A percentile compares a stretch with the other conserved stretches of the same genome.
These are phyloP conservation scores for Sebastes hopkinsi DNA, from an alignment of 2,797 vertebrate species.

Conservation along the genomic window DNA sequence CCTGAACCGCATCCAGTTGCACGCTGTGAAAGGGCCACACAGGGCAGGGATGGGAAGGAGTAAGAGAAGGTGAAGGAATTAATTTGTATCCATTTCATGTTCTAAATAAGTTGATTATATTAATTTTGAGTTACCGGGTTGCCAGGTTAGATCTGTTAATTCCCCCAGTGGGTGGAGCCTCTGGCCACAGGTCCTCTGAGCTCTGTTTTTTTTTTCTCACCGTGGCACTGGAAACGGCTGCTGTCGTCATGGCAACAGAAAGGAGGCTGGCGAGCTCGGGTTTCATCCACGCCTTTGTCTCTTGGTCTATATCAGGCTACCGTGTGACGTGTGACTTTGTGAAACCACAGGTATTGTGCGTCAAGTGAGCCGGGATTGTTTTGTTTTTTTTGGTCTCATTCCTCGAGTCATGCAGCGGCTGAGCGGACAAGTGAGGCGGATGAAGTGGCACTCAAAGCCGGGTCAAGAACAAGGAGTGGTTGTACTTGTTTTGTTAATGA, in stretches of 20 bases:
- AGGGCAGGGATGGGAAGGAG: constrained; percentile 4
- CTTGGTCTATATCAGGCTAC: constrained; percentile 53
- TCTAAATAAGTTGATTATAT: constrained; percentile 12
- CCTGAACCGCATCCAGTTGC: constrained; percentile 42
- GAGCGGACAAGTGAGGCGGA: background rate
- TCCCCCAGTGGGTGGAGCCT: constrained; percentile 62
- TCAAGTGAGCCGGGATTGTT: constrained; percentile 40
- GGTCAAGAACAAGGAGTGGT: constrained; percentile 24
- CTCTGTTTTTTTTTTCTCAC: background rate
- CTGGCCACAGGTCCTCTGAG: constrained; percentile 55
- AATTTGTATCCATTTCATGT: constrained; percentile 2
- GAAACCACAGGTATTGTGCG: constrained; percentile 25
- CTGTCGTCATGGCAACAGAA: constrained; percentile 73
- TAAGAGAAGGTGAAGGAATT: background rate
- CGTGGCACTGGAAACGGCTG: constrained; percentile 26
- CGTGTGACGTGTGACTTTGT: constrained; percentile 57
- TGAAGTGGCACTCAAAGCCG: constrained; percentile 43
- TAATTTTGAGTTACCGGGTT: constrained; percentile 34
- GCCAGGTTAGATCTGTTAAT: constrained; percentile 48
- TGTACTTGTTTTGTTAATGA: constrained; percentile 17
- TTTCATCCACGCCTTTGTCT: constrained; percentile 76
- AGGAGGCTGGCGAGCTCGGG: constrained; percentile 62
- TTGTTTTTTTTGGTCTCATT: constrained; percentile 23
- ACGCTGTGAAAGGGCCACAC: constrained; percentile 28
- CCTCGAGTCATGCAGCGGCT: constrained; percentile 16